These are phyloP conservation scores for Pseudopleuronectes americanus DNA, from an alignment of 2,797 vertebrate genomes.

Conservation along the genomic window DNA sequence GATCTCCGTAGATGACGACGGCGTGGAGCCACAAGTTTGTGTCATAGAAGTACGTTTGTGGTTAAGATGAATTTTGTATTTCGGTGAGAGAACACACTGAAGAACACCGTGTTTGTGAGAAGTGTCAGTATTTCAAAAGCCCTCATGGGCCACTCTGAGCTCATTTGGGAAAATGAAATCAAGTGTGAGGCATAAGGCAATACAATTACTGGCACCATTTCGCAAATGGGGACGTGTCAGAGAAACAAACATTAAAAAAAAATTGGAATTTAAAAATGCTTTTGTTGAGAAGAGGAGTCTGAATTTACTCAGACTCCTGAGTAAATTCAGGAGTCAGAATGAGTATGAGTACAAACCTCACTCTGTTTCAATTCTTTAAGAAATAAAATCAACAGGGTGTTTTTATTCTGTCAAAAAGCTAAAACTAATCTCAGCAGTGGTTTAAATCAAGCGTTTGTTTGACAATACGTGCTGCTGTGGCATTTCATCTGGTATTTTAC, in stretches of 20 bases:
- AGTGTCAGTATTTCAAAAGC: not conserved
- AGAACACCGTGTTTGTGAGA: not conserved
- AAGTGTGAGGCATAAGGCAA: slow-evolving; percentile 14
- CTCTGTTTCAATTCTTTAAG: slow-evolving; percentile 6
- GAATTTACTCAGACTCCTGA: not conserved
- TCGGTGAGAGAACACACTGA: not conserved
- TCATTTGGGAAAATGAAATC: slow-evolving; percentile 20
- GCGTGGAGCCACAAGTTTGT: slow-evolving; percentile 93
- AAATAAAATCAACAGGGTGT: not conserved
- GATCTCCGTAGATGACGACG: slow-evolving; percentile 93
- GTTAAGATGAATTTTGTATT: not conserved
- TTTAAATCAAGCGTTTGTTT: slow-evolving; percentile 28
- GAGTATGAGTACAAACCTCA: not conserved
- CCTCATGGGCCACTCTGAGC: not conserved
- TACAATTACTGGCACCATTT: slow-evolving; percentile 22
- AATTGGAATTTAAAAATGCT: slow-evolving; percentile 14
- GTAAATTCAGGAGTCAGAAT: no score
- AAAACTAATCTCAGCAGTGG: slow-evolving; percentile 6
- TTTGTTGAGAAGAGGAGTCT: slow-evolving; percentile 21
- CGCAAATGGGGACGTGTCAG: slow-evolving; percentile 22
- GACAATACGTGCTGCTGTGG: slow-evolving; percentile 11
- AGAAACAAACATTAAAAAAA: slow-evolving; percentile 25
- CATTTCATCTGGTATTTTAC: slow-evolving; percentile 20
- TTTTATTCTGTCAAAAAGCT: slow-evolving; percentile 7
- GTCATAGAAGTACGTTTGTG: slow-evolving; percentile 89